phyloP scores from a whole-genome alignment of 2,113 vertebrate species.

The Gallinago paraguaiae region DNA sequence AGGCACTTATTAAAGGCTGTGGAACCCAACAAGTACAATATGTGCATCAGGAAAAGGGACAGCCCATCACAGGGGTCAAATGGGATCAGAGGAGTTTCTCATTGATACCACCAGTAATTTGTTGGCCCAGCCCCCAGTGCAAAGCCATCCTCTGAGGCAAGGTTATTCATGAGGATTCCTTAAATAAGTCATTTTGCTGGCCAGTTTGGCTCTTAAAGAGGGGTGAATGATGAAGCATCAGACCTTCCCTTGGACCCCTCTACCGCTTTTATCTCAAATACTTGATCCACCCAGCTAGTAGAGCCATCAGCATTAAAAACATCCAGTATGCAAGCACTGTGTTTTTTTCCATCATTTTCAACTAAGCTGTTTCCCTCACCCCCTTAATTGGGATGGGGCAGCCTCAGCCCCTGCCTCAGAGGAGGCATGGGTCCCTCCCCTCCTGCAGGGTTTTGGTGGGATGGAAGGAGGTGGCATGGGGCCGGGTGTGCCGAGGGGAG shows the following conservation, averaged over 20 bases:
- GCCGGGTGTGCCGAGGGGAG: background rate
- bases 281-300: rapidly evolving
- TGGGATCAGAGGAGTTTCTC: background rate
- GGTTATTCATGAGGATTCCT: background rate
- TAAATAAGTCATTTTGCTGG: background rate
- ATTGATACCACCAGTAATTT: background rate
- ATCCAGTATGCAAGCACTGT: background rate
- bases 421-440: background rate
- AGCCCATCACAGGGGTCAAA: rapidly evolving
- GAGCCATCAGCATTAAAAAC: background rate
- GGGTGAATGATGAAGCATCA: background rate
- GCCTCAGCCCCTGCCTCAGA: background rate
- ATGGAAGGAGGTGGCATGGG: background rate
- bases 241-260: background rate
- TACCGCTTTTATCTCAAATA: background rate
- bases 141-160: background rate
- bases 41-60: background rate
- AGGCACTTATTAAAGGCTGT: background rate
- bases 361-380: background rate
- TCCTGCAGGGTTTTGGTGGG: background rate
- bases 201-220: background rate
- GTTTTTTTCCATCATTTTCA: background rate
- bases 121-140: rapidly evolving
- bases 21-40: background rate
- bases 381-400: background rate